Percentiles rank a stretch among this genome's conserved stretches.
phyloP scores from a whole-genome alignment of 2,888 invertebrate genomes.

The Tenthredo notha region DNA sequence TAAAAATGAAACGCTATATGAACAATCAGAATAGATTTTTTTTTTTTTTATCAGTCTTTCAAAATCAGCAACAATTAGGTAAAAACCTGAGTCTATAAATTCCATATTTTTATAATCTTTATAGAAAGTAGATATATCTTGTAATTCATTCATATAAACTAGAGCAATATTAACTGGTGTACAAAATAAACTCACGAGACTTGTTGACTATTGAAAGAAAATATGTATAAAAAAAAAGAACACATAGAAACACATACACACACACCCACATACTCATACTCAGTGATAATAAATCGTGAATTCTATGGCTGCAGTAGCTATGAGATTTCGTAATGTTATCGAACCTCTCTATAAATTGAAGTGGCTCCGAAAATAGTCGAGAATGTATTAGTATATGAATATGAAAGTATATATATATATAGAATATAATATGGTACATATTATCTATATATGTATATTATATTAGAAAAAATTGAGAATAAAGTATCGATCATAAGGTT shows the following conservation, averaged over 20 bases:
- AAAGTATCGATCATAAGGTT: background rate
- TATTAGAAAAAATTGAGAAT: background rate
- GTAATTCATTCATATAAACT: background rate
- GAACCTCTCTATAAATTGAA: conserved; percentile 2
- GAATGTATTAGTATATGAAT: background rate
- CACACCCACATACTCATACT: too few species aligned
- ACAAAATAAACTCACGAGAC: background rate
- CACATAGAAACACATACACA: background rate
- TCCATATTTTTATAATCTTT: background rate
- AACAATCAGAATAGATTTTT: background rate
- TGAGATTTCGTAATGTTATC: background rate
- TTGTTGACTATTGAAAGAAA: background rate
- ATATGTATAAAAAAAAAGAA: background rate
- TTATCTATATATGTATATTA: background rate
- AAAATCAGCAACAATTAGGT: background rate
- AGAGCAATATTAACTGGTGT: background rate
- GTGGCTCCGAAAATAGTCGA: background rate
- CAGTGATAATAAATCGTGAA: background rate
- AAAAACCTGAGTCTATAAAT: background rate
- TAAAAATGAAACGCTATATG: background rate
- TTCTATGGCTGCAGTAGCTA: background rate
- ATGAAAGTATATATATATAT: background rate
- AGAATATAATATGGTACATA: background rate
- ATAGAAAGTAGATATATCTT: background rate
- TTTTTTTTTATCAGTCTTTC: background rate